Evolutionary conservation across 2,797 vertebrate species (phyloP).

Genomic region (Oreochromis grahami): DNA sequence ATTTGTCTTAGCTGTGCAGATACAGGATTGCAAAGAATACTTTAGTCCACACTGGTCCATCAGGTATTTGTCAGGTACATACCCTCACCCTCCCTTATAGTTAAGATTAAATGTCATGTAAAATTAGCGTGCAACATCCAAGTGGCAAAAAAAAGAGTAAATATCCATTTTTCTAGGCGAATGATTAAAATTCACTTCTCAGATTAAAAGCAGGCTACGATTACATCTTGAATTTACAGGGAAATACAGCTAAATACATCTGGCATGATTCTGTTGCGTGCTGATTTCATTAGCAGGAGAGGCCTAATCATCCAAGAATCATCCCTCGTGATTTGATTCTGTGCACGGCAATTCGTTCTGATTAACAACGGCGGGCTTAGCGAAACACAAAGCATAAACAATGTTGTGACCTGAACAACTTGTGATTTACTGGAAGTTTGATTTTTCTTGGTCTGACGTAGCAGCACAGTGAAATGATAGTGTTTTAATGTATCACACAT

Average conservation of each 20-base stretch:
- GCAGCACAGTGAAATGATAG: neutral
- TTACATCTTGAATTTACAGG: slow-evolving; percentile 19
- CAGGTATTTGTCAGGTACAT: neutral
- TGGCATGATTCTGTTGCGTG: slow-evolving; percentile 17
- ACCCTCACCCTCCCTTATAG: neutral
- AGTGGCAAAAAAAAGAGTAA: neutral
- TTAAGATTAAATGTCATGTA: neutral
- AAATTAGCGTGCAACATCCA: neutral
- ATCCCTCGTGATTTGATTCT: slow-evolving; percentile 22
- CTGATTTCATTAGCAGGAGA: slow-evolving; percentile 26
- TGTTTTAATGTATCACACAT: neutral
- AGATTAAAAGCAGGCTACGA: neutral
- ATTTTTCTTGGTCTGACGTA: neutral
- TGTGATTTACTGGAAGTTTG: neutral
- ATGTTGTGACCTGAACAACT: neutral
- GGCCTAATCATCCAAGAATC: slow-evolving; percentile 41
- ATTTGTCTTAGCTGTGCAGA: neutral
- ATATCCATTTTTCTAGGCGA: neutral
- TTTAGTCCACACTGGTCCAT: neutral
- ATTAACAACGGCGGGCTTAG: slow-evolving; percentile 27
- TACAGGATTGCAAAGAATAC: neutral
- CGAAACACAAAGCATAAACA: slow-evolving; percentile 61
- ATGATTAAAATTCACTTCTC: neutral
- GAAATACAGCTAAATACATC: slow-evolving; percentile 6
- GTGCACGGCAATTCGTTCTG: slow-evolving; percentile 4